phyloP scores from a whole-genome alignment of 2,888 invertebrate genomes.

The Autographa gamma region DNA sequence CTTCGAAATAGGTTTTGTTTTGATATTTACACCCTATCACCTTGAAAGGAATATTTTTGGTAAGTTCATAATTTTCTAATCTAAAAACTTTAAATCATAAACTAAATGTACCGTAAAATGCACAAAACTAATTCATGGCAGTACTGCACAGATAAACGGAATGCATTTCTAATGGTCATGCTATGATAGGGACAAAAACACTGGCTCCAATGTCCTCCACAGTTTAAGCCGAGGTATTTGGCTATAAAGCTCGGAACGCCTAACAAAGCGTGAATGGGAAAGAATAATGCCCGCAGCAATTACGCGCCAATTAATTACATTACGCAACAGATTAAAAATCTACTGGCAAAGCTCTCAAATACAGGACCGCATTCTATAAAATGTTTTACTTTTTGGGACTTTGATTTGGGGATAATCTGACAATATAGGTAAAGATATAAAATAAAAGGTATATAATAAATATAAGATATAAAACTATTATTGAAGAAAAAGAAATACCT shows the following conservation, averaged over 20 bases:
- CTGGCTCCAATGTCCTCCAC: slow-evolving; percentile 39
- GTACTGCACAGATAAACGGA: slow-evolving; percentile 54
- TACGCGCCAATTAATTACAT: not conserved
- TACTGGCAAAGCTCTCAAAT: not conserved
- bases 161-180: slow-evolving; percentile 66
- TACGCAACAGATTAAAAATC: slow-evolving; percentile 3
- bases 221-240: not conserved
- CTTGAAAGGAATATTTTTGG: slow-evolving; percentile 2
- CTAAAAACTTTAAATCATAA: slow-evolving; percentile 22
- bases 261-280: slow-evolving; percentile 4
- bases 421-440: not conserved
- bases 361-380: not conserved
- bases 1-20: not conserved
- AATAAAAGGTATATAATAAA: slow-evolving; percentile 4
- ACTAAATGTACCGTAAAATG: slow-evolving; percentile 40
- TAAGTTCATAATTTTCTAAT: not conserved
- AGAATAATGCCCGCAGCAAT: not conserved
- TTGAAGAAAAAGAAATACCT: no score
- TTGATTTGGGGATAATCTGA: not conserved
- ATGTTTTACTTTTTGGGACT: no score
- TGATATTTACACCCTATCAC: slow-evolving; percentile 11
- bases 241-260: not conserved
- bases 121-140: slow-evolving; percentile 33
- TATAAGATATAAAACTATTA: not conserved
- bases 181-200: slow-evolving; percentile 57